A percentile compares a stretch with the other conserved stretches of the same genome.
Conservation (phyloP, 1,140 invertebrate species). For the Calosoma granatense region DNA sequence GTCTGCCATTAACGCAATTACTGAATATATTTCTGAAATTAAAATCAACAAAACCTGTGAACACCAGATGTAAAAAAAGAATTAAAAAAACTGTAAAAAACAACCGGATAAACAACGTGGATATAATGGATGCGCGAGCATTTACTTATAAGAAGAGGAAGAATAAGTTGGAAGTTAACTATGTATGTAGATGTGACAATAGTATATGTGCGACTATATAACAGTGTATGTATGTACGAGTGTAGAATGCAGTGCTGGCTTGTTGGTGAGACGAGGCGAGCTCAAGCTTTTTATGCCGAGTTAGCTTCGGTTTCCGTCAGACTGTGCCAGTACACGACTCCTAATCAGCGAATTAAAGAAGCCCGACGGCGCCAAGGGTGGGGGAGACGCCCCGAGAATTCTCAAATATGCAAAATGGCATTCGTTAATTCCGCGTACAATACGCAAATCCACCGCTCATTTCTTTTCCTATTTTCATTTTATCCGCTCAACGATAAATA, state of each 20-base stretch:
- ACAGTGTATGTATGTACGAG: too few relatives aligned
- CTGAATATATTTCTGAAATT: neutral
- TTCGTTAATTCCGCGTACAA: neutral
- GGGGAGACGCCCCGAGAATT: neutral
- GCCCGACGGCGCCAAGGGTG: neutral
- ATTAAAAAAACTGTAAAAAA: neutral
- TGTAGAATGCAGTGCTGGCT: too few relatives aligned
- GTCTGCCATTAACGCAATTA: neutral
- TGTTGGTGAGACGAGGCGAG: too few relatives aligned
- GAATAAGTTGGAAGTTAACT: too few relatives aligned
- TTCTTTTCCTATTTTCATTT: constrained; percentile 2
- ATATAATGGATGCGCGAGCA: neutral
- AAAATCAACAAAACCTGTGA: neutral
- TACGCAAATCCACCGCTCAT: neutral
- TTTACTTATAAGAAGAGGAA: too few relatives aligned
- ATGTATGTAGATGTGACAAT: too few relatives aligned
- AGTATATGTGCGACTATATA: too few relatives aligned
- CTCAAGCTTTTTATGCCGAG: neutral
- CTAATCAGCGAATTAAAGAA: constrained; percentile 14
- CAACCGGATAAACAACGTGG: neutral
- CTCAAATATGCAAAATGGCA: constrained; percentile 6
- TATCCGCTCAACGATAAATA: neutral
- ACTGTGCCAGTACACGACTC: neutral
- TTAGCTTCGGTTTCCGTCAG: neutral
- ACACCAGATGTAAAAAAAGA: too few relatives aligned